Evolutionary conservation across 2,797 vertebrate species (phyloP), one percentile per base, ranked within the genome.

Genomic region (Danio aesculapii): DNA sequence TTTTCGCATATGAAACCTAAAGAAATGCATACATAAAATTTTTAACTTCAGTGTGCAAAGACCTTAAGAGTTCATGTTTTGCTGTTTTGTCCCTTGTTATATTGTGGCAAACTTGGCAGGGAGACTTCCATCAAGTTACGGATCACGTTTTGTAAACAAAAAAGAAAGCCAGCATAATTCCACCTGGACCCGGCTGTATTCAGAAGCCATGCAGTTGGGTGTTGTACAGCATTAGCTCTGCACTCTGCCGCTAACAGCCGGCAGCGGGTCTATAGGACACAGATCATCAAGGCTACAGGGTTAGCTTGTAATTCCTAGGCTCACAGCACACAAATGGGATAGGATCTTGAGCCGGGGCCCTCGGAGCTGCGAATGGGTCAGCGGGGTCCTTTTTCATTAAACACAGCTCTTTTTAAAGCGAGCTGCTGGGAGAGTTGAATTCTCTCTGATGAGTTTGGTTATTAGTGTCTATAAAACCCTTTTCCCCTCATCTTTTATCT

Each of bases 211-310:
- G 30, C 30, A 30, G 30, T 30, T 30, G 30, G 57, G 75, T 64
- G 58, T 52, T 69, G 43, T 47, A 57, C 7, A 4, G 79, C 21
- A 75, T 78, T 71, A 82, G 63, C 43, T 50, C 13, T 0, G 62
- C 39, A 19, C 46, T 77, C 41, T 17, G 44, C 16, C 14, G 53
- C 12, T 68, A 77, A 58, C 75, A 19, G 80, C 70, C 75, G 81
- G 84, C 81, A 62, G 57, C 73, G 72, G 76, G 84, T 81, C 85
- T 83, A 47, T 58, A 75, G 57, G 70, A 79, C 75, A 55, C 58
- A 87, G 85, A 88, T 91, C 90, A 88, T 84, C 81, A 81, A 19
- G 39, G 81, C 83, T 86, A 87, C 77, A 81, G 84, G 77, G 77
- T 67, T 75, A 79, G 76, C 82, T 81, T 87, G 83, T 88, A 88